A percentile compares a stretch with the other conserved stretches of the same genome.
phyloP scores from a whole-genome alignment of 1,140 invertebrate genomes.

The Drosophila sturtevanti region DNA sequence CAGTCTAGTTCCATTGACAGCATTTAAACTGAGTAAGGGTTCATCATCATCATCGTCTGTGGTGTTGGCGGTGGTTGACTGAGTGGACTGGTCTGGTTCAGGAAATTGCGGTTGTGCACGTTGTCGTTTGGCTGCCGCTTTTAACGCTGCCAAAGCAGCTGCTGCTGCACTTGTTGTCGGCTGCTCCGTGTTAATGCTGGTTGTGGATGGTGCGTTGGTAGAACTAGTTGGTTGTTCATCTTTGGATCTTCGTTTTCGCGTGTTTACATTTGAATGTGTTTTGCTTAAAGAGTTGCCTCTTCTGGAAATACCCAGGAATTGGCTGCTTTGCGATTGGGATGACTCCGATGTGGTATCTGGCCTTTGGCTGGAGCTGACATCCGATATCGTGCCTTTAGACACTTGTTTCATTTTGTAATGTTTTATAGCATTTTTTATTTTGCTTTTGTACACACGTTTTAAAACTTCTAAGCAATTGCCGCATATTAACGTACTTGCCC shows the following conservation, averaged over 20 bases:
- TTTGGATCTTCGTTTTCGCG: not conserved
- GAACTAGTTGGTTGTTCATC: not conserved
- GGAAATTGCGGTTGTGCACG: not conserved
- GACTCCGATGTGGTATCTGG: not conserved
- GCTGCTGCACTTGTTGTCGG: constrained; percentile 10
- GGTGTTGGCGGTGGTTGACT: not conserved
- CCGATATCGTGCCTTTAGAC: constrained; percentile 20
- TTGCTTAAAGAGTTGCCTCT: not conserved
- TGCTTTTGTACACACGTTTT: constrained; percentile 17
- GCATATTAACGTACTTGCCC: constrained; percentile 22
- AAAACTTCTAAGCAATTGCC: constrained; percentile 18
- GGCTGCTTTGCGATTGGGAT: not conserved
- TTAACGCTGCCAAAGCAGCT: not conserved
- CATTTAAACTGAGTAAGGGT: constrained; percentile 54
- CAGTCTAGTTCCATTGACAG: constrained; percentile 60
- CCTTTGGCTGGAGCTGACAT: constrained; percentile 43
- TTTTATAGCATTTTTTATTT: constrained; percentile 12
- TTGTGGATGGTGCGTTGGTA: not conserved
- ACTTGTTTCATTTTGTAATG: not conserved
- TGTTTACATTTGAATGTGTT: not conserved
- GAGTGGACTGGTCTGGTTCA: not conserved
- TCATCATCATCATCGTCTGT: constrained; percentile 55
- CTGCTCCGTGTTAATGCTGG: not conserved
- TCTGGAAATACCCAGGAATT: not conserved
- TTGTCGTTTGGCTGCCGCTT: not conserved